phyloP scores from a whole-genome alignment of 2,888 invertebrate species.

The Dryobota labecula region DNA sequence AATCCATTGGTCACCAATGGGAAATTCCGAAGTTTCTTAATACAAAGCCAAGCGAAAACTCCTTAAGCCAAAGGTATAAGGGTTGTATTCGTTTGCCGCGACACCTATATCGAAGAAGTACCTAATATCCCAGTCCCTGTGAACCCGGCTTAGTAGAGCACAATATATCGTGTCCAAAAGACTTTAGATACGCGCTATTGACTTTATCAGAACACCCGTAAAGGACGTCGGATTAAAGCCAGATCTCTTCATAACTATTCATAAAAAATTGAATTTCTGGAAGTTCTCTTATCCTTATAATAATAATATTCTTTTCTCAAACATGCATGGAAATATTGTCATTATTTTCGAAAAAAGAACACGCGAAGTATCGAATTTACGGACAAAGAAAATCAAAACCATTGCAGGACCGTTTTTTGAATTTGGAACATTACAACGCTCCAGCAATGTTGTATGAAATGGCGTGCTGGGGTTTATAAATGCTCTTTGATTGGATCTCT shows the following conservation, averaged over 20 bases:
- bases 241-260: slow-evolving; percentile 66
- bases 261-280: slow-evolving; percentile 64
- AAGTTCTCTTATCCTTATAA: neutral
- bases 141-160: slow-evolving; percentile 66
- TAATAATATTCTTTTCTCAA: neutral
- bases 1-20: slow-evolving; percentile 64
- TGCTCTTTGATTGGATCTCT: no score
- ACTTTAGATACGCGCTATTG: slow-evolving; percentile 65
- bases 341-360: no score
- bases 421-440: no score
- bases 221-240: slow-evolving; percentile 60
- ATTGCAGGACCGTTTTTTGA: no score
- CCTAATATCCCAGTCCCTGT: slow-evolving; percentile 56
- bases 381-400: no score
- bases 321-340: no score
- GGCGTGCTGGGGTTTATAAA: no score
- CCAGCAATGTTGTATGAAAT: no score
- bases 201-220: slow-evolving; percentile 70
- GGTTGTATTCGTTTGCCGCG: slow-evolving; percentile 37
- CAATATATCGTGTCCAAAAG: slow-evolving; percentile 71
- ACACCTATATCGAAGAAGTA: slow-evolving; percentile 53
- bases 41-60: slow-evolving; percentile 6
- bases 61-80: slow-evolving; percentile 26
- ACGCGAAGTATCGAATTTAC: no score
- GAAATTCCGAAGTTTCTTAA: slow-evolving; percentile 44